Evolutionary conservation across 1,140 invertebrate species (phyloP).

Genomic region (Drosophila ironensis): DNA sequence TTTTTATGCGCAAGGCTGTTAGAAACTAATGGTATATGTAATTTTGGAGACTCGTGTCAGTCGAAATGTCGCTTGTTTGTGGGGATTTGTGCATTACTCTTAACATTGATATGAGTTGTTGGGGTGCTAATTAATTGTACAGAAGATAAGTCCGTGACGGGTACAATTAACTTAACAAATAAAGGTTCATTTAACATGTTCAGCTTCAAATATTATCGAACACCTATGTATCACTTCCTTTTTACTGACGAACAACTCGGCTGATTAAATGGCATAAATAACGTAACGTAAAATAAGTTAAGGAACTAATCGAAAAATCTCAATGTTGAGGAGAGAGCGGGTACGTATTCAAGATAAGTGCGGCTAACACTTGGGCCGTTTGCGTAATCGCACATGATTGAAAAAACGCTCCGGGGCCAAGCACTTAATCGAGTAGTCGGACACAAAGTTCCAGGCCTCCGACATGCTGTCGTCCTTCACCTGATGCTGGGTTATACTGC

Average conservation of each 20-base stretch:
- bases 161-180: too few relatives aligned
- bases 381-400: slow-evolving; percentile 60
- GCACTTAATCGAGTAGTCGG: slow-evolving; percentile 67
- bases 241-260: not conserved
- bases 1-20: too few relatives aligned
- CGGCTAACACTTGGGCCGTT: slow-evolving; percentile 46
- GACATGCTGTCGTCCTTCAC: slow-evolving; percentile 67
- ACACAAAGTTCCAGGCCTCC: slow-evolving; percentile 70
- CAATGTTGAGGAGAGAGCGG: not conserved
- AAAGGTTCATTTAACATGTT: too few relatives aligned
- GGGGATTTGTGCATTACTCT: slow-evolving; percentile 31
- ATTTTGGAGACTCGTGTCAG: too few relatives aligned
- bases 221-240: not conserved
- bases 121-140: not conserved
- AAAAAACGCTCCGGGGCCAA: slow-evolving; percentile 67
- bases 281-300: not conserved
- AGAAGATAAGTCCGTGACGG: too few relatives aligned
- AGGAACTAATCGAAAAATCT: not conserved
- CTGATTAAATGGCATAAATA: not conserved
- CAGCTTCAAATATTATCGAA: not conserved
- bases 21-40: slow-evolving; percentile 3
- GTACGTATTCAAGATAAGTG: not conserved
- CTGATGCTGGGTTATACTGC: slow-evolving; percentile 72
- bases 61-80: too few relatives aligned
- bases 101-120: slow-evolving; percentile 43